Conservation (phyloP, 2,113 vertebrate genomes). For the Lamprologus tigripictilis region DNA sequence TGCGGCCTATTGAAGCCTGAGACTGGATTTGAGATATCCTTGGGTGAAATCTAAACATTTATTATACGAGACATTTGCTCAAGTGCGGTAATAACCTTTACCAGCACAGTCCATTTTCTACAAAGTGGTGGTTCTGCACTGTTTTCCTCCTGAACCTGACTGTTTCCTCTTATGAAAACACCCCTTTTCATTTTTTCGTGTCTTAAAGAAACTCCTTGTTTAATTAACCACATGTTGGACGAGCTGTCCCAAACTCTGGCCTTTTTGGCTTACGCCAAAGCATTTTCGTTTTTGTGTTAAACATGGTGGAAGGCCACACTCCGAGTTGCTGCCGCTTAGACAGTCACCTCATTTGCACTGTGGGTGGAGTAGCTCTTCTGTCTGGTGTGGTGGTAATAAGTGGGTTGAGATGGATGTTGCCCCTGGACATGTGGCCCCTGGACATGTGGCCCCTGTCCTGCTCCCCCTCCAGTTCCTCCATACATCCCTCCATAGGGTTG, state of each 20-base stretch:
- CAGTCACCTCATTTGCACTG: constrained; percentile 93
- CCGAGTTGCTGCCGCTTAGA: constrained; percentile 60
- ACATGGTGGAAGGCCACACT: neutral
- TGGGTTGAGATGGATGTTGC: constrained; percentile 25
- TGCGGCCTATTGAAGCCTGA: neutral
- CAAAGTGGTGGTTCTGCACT: neutral
- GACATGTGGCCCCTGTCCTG: constrained; percentile 2
- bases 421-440: constrained; percentile 7
- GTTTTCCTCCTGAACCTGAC: neutral
- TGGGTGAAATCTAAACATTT: neutral
- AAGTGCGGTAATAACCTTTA: neutral
- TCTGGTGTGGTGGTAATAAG: constrained; percentile 53
- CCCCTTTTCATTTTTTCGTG: neutral
- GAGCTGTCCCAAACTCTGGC: neutral
- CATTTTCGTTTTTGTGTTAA: neutral
- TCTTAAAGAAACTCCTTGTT: neutral
- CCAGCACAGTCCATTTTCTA: neutral
- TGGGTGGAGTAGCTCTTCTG: constrained; percentile 79
- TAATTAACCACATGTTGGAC: neutral
- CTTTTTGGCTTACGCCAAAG: neutral
- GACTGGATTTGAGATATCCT: neutral
- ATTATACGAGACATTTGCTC: neutral
- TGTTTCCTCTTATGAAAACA: neutral
- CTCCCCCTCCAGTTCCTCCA: neutral
- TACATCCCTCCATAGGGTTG: constrained; percentile 56